Conservation (phyloP, 2,113 vertebrate species). For the Rhipidura dahli region DNA sequence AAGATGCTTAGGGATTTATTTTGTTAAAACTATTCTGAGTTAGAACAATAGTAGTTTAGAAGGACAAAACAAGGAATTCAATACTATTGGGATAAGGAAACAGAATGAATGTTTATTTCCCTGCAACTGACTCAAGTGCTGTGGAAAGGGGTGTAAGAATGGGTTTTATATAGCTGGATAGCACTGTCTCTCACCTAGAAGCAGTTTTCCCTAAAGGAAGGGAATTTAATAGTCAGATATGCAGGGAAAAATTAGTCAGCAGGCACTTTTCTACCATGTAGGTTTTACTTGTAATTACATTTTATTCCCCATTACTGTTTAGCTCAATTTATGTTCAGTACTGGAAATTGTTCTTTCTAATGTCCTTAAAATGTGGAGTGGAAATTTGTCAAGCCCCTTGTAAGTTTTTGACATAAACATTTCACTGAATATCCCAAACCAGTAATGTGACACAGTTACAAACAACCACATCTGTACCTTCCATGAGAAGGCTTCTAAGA, state of each 20-base stretch:
- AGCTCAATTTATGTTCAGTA: background rate
- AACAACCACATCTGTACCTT: background rate
- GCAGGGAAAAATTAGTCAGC: background rate
- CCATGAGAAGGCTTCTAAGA: background rate
- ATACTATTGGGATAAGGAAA: background rate
- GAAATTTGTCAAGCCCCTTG: background rate
- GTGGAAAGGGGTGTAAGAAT: background rate
- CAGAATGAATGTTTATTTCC: background rate
- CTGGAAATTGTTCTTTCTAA: background rate
- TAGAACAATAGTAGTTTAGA: background rate
- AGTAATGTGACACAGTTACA: background rate
- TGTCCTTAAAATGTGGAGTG: background rate
- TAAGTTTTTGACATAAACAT: background rate
- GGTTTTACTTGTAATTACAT: background rate
- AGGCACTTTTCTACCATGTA: background rate
- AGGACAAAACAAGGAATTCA: background rate
- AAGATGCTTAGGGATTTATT: constrained; percentile 14
- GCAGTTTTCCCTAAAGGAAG: background rate
- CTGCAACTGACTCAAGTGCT: background rate
- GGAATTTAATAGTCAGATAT: background rate
- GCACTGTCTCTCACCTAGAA: background rate
- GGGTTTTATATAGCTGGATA: background rate
- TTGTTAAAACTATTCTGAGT: background rate
- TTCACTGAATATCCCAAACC: background rate
- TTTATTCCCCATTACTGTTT: background rate